These are phyloP conservation scores for Rhagophthalmus giganteus DNA, from an alignment of 2,888 invertebrate species.

Conservation along the genomic window DNA sequence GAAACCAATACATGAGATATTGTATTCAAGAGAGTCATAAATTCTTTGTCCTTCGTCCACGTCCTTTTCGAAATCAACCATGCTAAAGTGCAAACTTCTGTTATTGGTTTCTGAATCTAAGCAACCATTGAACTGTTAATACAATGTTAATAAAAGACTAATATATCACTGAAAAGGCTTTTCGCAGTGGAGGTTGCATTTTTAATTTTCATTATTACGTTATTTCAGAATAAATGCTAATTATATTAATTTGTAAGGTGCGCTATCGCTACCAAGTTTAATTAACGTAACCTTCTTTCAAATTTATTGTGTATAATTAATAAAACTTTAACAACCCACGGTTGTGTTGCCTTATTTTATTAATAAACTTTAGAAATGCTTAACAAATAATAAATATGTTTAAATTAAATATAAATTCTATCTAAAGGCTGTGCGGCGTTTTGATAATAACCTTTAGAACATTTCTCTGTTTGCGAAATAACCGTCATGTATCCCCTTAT, in stretches of 20 bases:
- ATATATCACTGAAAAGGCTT: slow-evolving; percentile 16
- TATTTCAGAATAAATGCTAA: slow-evolving; percentile 11
- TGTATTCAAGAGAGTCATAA: slow-evolving; percentile 27
- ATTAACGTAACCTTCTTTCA: not conserved
- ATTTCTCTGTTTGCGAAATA: too few relatives aligned
- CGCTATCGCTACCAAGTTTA: too few relatives aligned
- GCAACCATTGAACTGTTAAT: slow-evolving; percentile 13
- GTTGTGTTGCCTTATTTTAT: too few relatives aligned
- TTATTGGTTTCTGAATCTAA: slow-evolving; percentile 17
- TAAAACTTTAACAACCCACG: too few relatives aligned
- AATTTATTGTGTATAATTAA: too few relatives aligned
- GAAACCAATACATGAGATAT: slow-evolving; percentile 27
- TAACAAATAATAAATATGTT: too few relatives aligned
- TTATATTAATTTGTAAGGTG: slow-evolving; percentile 18
- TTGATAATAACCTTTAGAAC: too few relatives aligned
- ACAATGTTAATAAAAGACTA: slow-evolving; percentile 17
- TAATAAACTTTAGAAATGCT: too few relatives aligned
- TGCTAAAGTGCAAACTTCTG: slow-evolving; percentile 22
- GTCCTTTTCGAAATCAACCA: slow-evolving; percentile 22
- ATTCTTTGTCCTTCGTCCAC: slow-evolving; percentile 23
- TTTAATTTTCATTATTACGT: slow-evolving; percentile 4
- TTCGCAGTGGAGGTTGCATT: slow-evolving; percentile 3
- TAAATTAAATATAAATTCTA: too few relatives aligned
- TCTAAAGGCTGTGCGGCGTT: too few relatives aligned
- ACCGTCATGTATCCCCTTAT: too few relatives aligned